A percentile compares a stretch with the other conserved stretches of the same genome.
Evolutionary conservation across 2,113 vertebrate species (phyloP).

Genomic region (Penelope pileata): DNA sequence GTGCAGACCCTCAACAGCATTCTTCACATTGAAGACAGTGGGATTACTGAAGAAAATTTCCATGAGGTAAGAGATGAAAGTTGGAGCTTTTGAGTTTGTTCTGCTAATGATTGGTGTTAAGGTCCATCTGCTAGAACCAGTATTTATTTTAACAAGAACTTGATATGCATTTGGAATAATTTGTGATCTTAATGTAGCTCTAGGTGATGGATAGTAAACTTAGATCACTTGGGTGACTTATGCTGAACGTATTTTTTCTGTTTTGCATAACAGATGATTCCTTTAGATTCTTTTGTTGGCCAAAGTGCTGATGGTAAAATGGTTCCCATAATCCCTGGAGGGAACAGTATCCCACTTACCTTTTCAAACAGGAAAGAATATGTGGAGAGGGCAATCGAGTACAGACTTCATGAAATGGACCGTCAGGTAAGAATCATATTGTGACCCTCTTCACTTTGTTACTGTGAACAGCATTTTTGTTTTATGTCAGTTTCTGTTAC

Average conservation of each 20-base stretch:
- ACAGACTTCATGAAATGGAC: constrained; percentile 87
- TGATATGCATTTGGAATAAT: neutral
- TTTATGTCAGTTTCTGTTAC: neutral
- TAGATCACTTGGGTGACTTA: neutral
- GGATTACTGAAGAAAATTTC: constrained; percentile 88
- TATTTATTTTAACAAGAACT: neutral
- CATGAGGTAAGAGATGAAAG: constrained; percentile 77
- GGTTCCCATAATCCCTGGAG: constrained; percentile 89
- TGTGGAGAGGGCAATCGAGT: constrained; percentile 87
- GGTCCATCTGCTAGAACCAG: neutral
- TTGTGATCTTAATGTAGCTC: neutral
- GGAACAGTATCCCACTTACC: constrained; percentile 88
- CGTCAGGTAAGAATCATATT: constrained; percentile 76
- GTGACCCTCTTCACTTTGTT: fast-evolving
- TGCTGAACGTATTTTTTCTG: neutral
- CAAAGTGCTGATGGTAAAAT: constrained; percentile 89
- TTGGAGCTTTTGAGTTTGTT: neutral
- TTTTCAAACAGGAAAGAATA: constrained; percentile 89
- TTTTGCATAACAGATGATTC: constrained; percentile 82
- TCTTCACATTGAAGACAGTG: constrained; percentile 93
- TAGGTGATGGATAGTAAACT: neutral
- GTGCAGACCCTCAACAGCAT: constrained; percentile 90
- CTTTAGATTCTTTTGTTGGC: constrained; percentile 88
- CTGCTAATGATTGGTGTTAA: neutral
- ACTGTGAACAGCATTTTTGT: neutral